These are phyloP conservation scores for Agriotes lineatus DNA, from an alignment of 2,888 invertebrate species.

Conservation along the genomic window DNA sequence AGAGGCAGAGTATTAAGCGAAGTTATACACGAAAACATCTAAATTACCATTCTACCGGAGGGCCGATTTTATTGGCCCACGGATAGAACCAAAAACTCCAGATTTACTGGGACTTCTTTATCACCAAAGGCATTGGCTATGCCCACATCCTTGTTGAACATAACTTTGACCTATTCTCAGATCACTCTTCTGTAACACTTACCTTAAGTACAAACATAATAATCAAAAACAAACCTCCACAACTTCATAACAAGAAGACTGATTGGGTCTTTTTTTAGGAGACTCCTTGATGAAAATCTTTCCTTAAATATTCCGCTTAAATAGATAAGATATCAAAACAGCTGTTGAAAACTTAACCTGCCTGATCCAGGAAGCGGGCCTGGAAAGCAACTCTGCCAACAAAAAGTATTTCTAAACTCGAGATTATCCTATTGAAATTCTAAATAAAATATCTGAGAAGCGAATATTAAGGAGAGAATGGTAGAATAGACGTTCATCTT, in stretches of 20 bases:
- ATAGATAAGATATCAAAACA: neutral
- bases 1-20: constrained; percentile 6
- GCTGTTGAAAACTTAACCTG: neutral
- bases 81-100: neutral
- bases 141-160: constrained; percentile 1
- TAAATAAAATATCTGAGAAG: neutral
- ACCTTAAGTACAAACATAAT: neutral
- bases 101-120: constrained; percentile 18
- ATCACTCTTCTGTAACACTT: neutral
- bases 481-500: too few species aligned
- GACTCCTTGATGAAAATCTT: neutral
- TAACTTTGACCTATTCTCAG: neutral
- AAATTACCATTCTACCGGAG: neutral
- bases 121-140: neutral
- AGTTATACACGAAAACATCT: constrained; percentile 4
- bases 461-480: neutral
- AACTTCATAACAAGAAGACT: neutral
- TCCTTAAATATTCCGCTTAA: neutral
- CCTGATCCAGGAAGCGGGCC: too few species aligned
- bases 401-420: neutral
- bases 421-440: neutral
- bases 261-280: constrained; percentile 3
- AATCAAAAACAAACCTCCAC: constrained; percentile 4
- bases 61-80: neutral
- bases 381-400: neutral